phyloP scores from a whole-genome alignment of 2,113 vertebrate species.

The Eurystomus gularis region DNA sequence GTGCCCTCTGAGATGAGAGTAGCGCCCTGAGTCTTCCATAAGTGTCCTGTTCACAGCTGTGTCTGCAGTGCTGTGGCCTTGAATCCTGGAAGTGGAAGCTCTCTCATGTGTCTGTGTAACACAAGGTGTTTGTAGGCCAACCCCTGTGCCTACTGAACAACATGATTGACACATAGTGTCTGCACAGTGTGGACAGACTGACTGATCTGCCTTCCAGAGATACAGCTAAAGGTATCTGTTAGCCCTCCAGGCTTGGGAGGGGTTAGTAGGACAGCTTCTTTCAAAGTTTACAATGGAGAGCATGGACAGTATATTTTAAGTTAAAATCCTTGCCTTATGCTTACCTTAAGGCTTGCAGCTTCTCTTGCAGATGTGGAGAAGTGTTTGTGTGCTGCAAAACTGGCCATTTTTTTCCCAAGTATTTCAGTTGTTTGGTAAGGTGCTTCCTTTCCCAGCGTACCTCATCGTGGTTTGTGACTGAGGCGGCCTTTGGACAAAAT shows the following conservation, averaged over 20 bases:
- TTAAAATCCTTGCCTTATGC: background rate
- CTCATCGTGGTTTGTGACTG: background rate
- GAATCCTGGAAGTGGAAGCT: background rate
- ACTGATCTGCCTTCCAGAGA: background rate
- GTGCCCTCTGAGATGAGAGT: background rate
- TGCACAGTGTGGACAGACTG: background rate
- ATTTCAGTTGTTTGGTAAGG: background rate
- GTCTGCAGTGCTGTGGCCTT: background rate
- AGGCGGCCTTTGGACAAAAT: background rate
- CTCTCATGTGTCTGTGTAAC: rapidly evolving
- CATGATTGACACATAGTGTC: background rate
- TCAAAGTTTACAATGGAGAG: background rate
- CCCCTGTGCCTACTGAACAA: background rate
- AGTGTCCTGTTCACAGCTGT: background rate
- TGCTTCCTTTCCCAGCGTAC: background rate
- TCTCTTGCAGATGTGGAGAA: background rate
- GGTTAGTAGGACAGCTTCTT: background rate
- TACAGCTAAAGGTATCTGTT: background rate
- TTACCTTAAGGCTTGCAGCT: background rate
- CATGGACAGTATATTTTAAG: background rate
- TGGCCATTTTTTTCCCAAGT: background rate
- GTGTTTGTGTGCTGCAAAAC: background rate
- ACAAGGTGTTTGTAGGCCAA: background rate
- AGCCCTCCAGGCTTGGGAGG: background rate
- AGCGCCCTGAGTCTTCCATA: background rate